These are phyloP conservation scores for Herpailurus yagouaroundi DNA, from an alignment of 2,113 vertebrate species.

Conservation along the genomic window DNA sequence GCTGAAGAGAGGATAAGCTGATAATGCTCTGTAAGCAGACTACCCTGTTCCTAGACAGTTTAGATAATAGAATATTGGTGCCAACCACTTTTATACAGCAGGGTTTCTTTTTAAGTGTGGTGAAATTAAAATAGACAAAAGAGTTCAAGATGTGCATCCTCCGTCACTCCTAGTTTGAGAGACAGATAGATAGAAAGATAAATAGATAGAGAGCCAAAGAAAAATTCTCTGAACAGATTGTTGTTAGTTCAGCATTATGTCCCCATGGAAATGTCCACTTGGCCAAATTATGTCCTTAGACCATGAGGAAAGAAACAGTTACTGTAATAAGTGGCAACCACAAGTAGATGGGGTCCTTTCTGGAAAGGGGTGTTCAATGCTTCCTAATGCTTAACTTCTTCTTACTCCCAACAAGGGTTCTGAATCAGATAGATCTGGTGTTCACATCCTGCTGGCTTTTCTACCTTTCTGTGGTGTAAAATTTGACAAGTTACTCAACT, in stretches of 20 bases:
- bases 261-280: background rate
- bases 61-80: background rate
- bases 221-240: background rate
- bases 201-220: background rate
- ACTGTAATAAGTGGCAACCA: background rate
- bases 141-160: background rate
- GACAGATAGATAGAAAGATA: background rate
- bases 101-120: background rate
- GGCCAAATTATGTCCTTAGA: background rate
- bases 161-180: background rate
- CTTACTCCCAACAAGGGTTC: background rate
- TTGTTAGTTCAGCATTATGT: background rate
- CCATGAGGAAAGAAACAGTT: background rate
- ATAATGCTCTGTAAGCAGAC: background rate
- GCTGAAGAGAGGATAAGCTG: background rate
- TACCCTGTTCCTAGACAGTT: background rate
- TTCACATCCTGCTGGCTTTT: background rate
- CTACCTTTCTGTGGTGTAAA: background rate
- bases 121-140: slow-evolving; percentile 32
- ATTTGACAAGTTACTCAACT: background rate
- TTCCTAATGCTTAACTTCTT: background rate
- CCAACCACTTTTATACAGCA: background rate
- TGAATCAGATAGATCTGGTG: background rate
- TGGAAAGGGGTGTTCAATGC: background rate
- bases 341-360: background rate